These are phyloP conservation scores for Eristalis arbustorum DNA, from an alignment of 2,888 invertebrate genomes.

Conservation along the genomic window DNA sequence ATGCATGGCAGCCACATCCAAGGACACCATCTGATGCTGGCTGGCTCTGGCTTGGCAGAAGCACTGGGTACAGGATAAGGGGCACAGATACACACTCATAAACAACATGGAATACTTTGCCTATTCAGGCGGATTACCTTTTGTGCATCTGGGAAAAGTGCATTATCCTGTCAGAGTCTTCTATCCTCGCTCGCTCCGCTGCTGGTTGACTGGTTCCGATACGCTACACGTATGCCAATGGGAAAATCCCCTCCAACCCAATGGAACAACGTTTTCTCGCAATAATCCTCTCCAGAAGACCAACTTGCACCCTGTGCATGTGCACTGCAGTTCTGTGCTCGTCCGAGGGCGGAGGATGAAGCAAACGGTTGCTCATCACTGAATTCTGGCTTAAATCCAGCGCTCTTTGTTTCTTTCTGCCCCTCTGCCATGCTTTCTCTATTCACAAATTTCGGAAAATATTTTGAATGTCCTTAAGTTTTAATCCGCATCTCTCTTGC, in stretches of 20 bases:
- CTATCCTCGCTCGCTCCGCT: slow-evolving; percentile 16
- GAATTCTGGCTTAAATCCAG: not conserved
- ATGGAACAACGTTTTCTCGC: slow-evolving; percentile 13
- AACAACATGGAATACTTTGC: slow-evolving; percentile 38
- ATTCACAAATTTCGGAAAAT: not conserved
- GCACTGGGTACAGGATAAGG: not conserved
- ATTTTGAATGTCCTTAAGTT: not conserved
- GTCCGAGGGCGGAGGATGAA: not conserved
- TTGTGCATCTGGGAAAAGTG: slow-evolving; percentile 54
- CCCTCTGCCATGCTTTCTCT: not conserved
- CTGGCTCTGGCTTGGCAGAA: not conserved
- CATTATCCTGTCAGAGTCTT: slow-evolving; percentile 58
- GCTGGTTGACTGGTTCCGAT: slow-evolving; percentile 45
- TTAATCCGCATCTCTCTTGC: not conserved
- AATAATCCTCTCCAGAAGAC: not conserved
- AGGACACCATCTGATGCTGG: slow-evolving; percentile 22
- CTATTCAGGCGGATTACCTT: slow-evolving; percentile 60
- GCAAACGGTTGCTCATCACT: not conserved
- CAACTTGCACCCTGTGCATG: not conserved
- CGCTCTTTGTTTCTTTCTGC: not conserved
- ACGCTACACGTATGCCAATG: slow-evolving; percentile 27
- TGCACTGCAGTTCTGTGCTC: not conserved
- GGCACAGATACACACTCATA: slow-evolving; percentile 21
- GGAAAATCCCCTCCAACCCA: not conserved
- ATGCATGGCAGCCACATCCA: not conserved